These are phyloP conservation scores for Yoshiicerus persimilis DNA, from an alignment of 1,140 invertebrate species.

Conservation along the genomic window DNA sequence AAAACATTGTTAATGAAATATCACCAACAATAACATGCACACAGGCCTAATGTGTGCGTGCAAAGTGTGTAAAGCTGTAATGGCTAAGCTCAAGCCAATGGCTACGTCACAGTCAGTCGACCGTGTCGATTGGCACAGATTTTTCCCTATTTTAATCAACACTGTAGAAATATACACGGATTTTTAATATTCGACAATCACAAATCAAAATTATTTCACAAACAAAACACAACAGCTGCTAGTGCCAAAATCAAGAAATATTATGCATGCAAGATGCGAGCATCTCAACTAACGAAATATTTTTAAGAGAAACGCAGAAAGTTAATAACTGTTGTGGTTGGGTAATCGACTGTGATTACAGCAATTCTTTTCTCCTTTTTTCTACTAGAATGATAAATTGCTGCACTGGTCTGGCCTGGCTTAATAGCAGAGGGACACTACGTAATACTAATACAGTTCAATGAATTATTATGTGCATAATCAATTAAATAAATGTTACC, in stretches of 20 bases:
- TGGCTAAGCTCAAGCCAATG: background rate
- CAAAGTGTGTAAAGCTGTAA: background rate
- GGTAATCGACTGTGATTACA: constrained; percentile 19
- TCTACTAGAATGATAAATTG: background rate
- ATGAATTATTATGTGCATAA: background rate
- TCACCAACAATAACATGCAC: background rate
- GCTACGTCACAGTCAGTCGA: constrained; percentile 15
- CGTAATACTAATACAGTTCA: background rate
- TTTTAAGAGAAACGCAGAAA: constrained; percentile 20
- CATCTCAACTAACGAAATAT: background rate
- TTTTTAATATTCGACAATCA: background rate
- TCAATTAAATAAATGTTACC: background rate
- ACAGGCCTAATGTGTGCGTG: background rate
- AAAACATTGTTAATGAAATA: background rate
- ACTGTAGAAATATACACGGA: background rate
- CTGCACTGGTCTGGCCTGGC: background rate
- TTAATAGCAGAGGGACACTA: background rate
- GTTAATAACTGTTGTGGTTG: constrained; percentile 22
- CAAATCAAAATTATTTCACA: background rate
- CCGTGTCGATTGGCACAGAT: constrained; percentile 6
- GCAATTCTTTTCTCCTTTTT: constrained; percentile 20
- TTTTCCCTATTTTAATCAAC: background rate
- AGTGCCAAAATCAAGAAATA: background rate
- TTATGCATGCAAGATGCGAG: background rate
- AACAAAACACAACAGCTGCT: background rate